Percentiles rank a stretch among this genome's conserved stretches.
Conservation (phyloP, 1,140 invertebrate genomes). For the Oryctes rhinoceros region DNA sequence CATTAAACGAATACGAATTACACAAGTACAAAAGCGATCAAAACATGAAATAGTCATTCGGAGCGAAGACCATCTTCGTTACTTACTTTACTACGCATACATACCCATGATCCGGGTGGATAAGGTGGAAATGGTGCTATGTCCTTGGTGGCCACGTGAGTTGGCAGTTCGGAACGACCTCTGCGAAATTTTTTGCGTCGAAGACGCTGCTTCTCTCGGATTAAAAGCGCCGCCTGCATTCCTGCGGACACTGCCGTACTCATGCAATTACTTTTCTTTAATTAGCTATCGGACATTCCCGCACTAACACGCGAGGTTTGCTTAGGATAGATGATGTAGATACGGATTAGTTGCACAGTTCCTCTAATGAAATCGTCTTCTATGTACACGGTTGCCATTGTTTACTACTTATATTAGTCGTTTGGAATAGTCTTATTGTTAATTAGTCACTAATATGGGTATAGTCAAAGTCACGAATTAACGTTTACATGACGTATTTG, state of each 20-base stretch:
- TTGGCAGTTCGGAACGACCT: conserved; percentile 78
- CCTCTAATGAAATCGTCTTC: not conserved
- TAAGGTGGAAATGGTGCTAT: conserved; percentile 85
- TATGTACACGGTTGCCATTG: not conserved
- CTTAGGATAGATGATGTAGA: not conserved
- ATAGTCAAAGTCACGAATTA: conserved; percentile 5
- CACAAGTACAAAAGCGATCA: conserved; percentile 15
- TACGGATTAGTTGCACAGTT: not conserved
- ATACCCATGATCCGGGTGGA: conserved; percentile 68
- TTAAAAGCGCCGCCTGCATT: conserved; percentile 90
- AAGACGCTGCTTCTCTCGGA: conserved; percentile 85
- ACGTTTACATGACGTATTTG: conserved; percentile 3
- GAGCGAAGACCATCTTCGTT: not conserved
- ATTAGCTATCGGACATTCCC: not conserved
- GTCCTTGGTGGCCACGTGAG: conserved; percentile 83
- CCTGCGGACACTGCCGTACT: conserved; percentile 69
- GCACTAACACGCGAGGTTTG: not conserved
- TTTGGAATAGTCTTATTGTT: not conserved
- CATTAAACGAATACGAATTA: not conserved
- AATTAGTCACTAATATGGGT: not conserved
- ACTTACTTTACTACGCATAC: conserved; percentile 43
- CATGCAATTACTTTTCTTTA: conserved; percentile 53
- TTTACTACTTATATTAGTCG: not conserved
- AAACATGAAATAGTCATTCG: not conserved
- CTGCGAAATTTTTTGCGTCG: conserved; percentile 77